A percentile compares a stretch with the other conserved stretches of the same genome.
Conservation (phyloP, 2,888 invertebrate genomes). For the Dynastes hyllus region DNA sequence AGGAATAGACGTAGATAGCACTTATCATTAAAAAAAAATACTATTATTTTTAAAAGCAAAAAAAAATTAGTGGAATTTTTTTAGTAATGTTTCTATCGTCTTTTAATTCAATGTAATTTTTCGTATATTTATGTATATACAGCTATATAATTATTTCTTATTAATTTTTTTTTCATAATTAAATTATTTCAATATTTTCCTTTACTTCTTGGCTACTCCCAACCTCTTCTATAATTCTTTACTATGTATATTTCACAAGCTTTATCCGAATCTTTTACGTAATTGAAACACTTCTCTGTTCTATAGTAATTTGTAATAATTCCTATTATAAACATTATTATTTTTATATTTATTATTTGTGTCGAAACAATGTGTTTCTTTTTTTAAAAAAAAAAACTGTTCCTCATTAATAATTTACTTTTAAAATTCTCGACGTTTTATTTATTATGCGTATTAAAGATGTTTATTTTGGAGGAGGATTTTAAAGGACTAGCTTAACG, state of each 20-base stretch:
- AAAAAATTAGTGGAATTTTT: constrained; percentile 55
- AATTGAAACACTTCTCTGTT: neutral
- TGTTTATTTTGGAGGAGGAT: constrained; percentile 46
- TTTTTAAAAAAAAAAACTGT: constrained; percentile 8
- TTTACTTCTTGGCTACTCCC: neutral
- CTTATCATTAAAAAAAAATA: constrained; percentile 53
- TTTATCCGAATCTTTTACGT: constrained; percentile 56
- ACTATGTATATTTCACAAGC: constrained; percentile 57
- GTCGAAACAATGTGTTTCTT: constrained; percentile 24
- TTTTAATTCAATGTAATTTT: constrained; percentile 40
- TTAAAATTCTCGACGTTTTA: constrained; percentile 30
- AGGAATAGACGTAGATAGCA: constrained; percentile 57
- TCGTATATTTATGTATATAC: constrained; percentile 53
- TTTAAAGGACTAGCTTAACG: constrained; percentile 61
- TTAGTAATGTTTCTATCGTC: constrained; percentile 50
- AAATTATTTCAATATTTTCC: constrained; percentile 56
- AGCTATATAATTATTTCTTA: constrained; percentile 51
- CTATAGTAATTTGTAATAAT: neutral
- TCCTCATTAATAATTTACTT: constrained; percentile 38
- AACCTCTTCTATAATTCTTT: constrained; percentile 7
- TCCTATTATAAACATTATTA: constrained; percentile 10
- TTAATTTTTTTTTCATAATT: constrained; percentile 50
- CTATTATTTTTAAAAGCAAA: constrained; percentile 41
- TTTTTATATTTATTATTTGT: constrained; percentile 37
- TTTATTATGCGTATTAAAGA: constrained; percentile 13